phyloP scores from a whole-genome alignment of 53 echinoderm and acorn worm genomes.

The Paracentrotus lividus region DNA sequence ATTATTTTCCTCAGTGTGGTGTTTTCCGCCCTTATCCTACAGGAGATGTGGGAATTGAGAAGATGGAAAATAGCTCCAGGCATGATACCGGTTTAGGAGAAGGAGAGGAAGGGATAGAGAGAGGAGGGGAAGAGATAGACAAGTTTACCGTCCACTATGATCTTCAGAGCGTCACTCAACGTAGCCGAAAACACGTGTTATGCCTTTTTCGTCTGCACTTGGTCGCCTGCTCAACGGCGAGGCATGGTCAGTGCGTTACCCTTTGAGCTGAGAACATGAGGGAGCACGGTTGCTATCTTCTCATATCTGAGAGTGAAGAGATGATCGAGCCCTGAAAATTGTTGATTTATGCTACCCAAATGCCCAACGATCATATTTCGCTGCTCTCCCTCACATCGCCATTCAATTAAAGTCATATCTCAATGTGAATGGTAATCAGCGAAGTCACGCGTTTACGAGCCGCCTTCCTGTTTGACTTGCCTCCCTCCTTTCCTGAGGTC shows the following conservation, averaged over 20 bases:
- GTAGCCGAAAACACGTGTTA: slow-evolving; percentile 52
- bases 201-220: slow-evolving; percentile 51
- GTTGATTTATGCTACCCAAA: slow-evolving; percentile 48
- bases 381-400: slow-evolving; percentile 40
- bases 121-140: slow-evolving; percentile 4
- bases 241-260: not conserved
- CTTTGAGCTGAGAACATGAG: not conserved
- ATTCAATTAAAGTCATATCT: slow-evolving; percentile 48
- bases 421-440: slow-evolving; percentile 37
- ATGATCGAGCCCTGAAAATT: slow-evolving; percentile 16
- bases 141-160: not conserved
- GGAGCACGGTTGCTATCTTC: not conserved
- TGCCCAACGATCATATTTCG: slow-evolving; percentile 35
- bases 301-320: not conserved
- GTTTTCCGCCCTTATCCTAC: slow-evolving; percentile 55
- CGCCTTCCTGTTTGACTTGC: slow-evolving; percentile 42
- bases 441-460: slow-evolving; percentile 24
- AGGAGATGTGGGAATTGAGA: slow-evolving; percentile 63
- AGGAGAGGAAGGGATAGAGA: slow-evolving; percentile 23
- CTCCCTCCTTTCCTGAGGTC: not conserved
- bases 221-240: slow-evolving; percentile 17
- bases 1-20: slow-evolving; percentile 59
- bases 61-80: slow-evolving; percentile 58
- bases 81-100: slow-evolving; percentile 11
- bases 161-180: slow-evolving; percentile 49